Base-by-base conservation (phyloP, 2,797 vertebrate genomes). In the Discoglossus pictus region DNA sequence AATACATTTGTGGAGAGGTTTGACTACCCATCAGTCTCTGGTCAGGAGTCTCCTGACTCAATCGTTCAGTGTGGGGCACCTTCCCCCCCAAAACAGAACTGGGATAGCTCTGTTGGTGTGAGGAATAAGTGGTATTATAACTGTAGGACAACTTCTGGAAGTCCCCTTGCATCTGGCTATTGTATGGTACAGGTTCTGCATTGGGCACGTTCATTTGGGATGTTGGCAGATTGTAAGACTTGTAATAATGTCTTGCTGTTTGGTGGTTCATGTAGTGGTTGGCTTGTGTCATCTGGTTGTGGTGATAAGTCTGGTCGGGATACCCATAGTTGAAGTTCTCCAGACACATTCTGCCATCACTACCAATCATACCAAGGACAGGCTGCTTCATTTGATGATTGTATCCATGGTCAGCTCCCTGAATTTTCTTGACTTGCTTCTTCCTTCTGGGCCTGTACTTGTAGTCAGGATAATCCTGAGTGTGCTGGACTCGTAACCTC, bases 381-480 rank as follows among this genome's bases (percentile, higher is more conserved):
- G 86, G 81, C 23, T 93, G 86, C 1, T 87, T 75, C 36, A 87
- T 78, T 1, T 86, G 80, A 36, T 92, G 92, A 72, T 92, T 86
- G 74, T 91, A 91, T 61, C 90, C 88, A 1, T 91, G 86, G 78
- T 96, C 94, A 79, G 91, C 87, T 59, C 94, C 88, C 81, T 96
- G 97, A 74, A 94, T 92, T 74, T 91, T 86, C 84, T 97, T 98
- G 80, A 94, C 92, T 88, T 97, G 95, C 89, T 97, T 97, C 81
- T 92, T 89, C 50, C 95, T 90, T 61, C 94, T 85, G 3, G 95
- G 95, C 44, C 93, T 88, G 79, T 98, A 98, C 80, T 98, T 98
- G 90, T 98, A 98, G 84, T 95, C 95, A 27, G 96, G 96, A 78
- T 98, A 93, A 76, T 98, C 95, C 82, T 96, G 93, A 93, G 96